phyloP scores from a whole-genome alignment of 2,888 invertebrate species.

The Lycaena phlaeas region DNA sequence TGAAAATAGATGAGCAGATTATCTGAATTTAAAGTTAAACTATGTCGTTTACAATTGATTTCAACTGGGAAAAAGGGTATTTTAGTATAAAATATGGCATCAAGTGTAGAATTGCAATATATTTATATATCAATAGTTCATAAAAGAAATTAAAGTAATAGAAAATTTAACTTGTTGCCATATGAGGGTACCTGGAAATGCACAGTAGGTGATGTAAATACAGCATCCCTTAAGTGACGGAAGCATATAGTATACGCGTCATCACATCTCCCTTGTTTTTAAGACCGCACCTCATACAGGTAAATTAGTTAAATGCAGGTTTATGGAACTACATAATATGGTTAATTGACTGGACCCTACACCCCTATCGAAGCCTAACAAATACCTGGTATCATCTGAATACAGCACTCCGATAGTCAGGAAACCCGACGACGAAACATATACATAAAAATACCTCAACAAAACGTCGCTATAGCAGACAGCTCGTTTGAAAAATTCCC shows the following conservation, averaged over 20 bases:
- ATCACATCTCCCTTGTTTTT: conserved; percentile 27
- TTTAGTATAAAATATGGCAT: conserved; percentile 28
- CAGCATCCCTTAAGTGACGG: conserved; percentile 32
- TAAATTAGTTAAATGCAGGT: not conserved
- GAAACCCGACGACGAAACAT: conserved; percentile 42
- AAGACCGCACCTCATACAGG: not conserved
- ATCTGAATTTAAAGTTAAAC: conserved; percentile 1
- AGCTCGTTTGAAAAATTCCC: conserved; percentile 32
- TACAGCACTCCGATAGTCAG: conserved; percentile 33
- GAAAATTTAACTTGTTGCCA: conserved; percentile 57
- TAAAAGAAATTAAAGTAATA: no score
- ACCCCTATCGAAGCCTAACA: conserved; percentile 41
- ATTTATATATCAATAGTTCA: no score
- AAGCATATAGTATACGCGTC: conserved; percentile 37
- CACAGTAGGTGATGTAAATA: conserved; percentile 58
- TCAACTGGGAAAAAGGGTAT: conserved; percentile 11
- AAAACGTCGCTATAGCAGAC: conserved; percentile 45
- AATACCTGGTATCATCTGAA: conserved; percentile 53
- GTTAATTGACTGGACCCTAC: conserved; percentile 10
- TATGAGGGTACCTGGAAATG: conserved; percentile 63
- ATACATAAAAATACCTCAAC: conserved; percentile 54
- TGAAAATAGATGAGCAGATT: no score
- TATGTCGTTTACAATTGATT: conserved; percentile 25
- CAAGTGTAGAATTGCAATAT: conserved; percentile 32
- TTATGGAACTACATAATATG: not conserved